Base-by-base conservation (phyloP, 1,140 invertebrate species). In the Dendrolimus kikuchii region DNA sequence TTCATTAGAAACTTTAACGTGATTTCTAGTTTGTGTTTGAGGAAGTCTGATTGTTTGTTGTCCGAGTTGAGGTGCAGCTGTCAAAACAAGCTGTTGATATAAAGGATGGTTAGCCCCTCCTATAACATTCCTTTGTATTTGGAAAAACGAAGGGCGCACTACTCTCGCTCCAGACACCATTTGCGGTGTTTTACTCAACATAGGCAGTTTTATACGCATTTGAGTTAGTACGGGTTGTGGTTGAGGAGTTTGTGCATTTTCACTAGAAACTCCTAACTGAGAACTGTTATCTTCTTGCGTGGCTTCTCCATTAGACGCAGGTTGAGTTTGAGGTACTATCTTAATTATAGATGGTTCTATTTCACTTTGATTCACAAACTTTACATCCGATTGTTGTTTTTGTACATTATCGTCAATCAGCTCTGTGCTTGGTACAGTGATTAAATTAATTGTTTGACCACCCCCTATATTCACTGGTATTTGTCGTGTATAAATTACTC, bases 401-500 rank as follows among this genome's bases (percentile, higher is more conserved):
- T 74, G 65, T 41, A 61, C 70, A 38, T 65, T 60, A 43, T 88
- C 85, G 37, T 88, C 85, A 4, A 78, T 52, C 8, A 87, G 63
- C 47, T 88, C 86, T 4, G 79, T 81, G 53, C 75, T 88, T 5
- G 87, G 87, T 10, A 88, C 87, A 7, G 89, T 90, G 53, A 91
- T 90, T 42, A 91, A 70, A 66, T 90, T 91, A 38, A 91, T 90
- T 3, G 90, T 90, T 71, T 90, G 89, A 23, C 89, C 89, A 40
- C 83, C 79, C 5, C 82, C 78, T 42, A 88, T 83, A 55, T 88
- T 88, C 0, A 90, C 88, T 4, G 89, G 89, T 65, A 90, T 88
- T 78, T 91, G 90, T 36, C 89, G 74, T 3, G 89, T 90, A 66
- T 90, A 91, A 53, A 91, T 91, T 5, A 91, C 90, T 45, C 89